phyloP scores from a whole-genome alignment of 2,888 invertebrate species.

The Nomada fucata region DNA sequence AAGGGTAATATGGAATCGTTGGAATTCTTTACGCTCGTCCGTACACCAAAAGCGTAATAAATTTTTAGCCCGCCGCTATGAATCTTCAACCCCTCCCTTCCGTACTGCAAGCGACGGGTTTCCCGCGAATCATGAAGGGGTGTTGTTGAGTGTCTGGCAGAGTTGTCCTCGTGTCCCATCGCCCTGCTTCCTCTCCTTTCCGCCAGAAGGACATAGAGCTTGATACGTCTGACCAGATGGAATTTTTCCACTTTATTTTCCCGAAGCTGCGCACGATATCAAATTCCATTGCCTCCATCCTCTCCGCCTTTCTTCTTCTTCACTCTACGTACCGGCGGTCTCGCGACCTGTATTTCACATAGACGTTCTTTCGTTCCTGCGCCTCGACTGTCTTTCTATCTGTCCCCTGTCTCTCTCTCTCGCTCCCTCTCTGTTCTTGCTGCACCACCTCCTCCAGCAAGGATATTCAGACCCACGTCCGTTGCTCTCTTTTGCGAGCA shows the following conservation, averaged over 20 bases:
- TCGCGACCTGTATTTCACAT: slow-evolving; percentile 59
- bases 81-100: slow-evolving; percentile 37
- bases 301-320: background rate
- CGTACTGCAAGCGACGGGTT: slow-evolving; percentile 26
- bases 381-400: slow-evolving; percentile 19
- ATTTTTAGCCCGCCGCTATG: slow-evolving; percentile 37
- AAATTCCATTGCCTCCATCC: slow-evolving; percentile 73
- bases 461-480: slow-evolving; percentile 42
- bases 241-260: slow-evolving; percentile 80
- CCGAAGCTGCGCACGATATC: slow-evolving; percentile 72
- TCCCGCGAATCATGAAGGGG: slow-evolving; percentile 51
- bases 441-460: slow-evolving; percentile 15
- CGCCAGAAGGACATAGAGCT: slow-evolving; percentile 32
- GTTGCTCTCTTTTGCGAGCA: slow-evolving; percentile 47
- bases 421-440: slow-evolving; percentile 8
- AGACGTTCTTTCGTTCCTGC: slow-evolving; percentile 34
- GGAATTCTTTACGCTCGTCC: slow-evolving; percentile 36
- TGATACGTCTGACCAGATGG: slow-evolving; percentile 73
- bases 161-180: slow-evolving; percentile 50
- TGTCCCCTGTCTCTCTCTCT: background rate
- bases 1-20: background rate
- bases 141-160: slow-evolving; percentile 57
- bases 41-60: slow-evolving; percentile 47
- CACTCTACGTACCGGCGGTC: slow-evolving; percentile 2
- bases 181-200: slow-evolving; percentile 28